Percentiles rank a stretch among this genome's conserved stretches.
Conservation (phyloP, 2,113 vertebrate genomes). For the Lagopus muta region DNA sequence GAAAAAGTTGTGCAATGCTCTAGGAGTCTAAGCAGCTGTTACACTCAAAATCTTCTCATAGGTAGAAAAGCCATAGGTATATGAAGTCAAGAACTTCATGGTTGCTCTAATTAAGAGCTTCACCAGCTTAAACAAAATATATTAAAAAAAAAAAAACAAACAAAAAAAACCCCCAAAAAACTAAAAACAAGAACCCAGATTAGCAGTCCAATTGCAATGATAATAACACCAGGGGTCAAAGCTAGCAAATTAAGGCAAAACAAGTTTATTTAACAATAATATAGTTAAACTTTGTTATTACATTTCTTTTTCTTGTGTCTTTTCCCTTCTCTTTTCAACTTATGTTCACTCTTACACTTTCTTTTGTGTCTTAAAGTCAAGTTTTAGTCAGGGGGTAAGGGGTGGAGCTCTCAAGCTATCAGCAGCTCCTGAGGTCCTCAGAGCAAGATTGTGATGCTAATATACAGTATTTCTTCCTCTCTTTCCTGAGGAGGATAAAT, state of each 20-base stretch:
- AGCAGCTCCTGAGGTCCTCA: not conserved
- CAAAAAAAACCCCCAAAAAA: too few species aligned
- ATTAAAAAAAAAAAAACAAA: not conserved
- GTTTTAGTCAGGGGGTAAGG: not conserved
- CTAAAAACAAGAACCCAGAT: too few species aligned
- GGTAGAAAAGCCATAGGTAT: not conserved
- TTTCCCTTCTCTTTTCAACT: not conserved
- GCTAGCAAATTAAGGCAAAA: not conserved
- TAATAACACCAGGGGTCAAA: not conserved
- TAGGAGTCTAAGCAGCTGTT: not conserved
- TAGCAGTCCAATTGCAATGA: not conserved
- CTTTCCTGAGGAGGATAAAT: not conserved
- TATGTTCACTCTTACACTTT: not conserved
- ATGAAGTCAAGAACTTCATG: not conserved
- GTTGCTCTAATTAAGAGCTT: not conserved
- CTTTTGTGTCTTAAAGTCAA: not conserved
- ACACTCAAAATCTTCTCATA: not conserved
- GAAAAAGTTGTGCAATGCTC: not conserved
- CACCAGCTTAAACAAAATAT: not conserved
- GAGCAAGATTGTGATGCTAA: not conserved
- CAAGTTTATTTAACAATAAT: not conserved
- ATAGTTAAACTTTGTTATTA: not conserved
- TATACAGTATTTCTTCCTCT: not conserved
- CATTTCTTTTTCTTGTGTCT: not conserved
- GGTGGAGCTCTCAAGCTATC: not conserved